Evolutionary conservation across 2,888 invertebrate species (phyloP).

Genomic region (Drosophila kanekoi): DNA sequence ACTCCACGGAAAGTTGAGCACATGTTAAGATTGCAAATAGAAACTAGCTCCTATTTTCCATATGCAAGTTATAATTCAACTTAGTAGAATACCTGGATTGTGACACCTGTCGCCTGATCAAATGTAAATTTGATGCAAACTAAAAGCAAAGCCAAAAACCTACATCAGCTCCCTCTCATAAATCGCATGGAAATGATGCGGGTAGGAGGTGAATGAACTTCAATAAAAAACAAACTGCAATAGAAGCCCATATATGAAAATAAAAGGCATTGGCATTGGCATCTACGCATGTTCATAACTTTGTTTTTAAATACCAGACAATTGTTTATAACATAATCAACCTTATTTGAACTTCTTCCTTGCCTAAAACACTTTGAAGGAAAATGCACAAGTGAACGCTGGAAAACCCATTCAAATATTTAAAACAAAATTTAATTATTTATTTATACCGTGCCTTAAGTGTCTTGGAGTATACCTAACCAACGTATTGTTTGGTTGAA

Average conservation of each 20-base stretch:
- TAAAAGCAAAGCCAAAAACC: slow-evolving; percentile 19
- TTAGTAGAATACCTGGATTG: slow-evolving; percentile 4
- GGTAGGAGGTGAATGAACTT: background rate
- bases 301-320: too few species aligned
- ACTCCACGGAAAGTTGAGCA: slow-evolving; percentile 14
- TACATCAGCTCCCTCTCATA: slow-evolving; percentile 39
- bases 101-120: slow-evolving; percentile 42
- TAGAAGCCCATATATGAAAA: slow-evolving; percentile 48
- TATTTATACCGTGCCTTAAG: background rate
- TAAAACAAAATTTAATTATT: slow-evolving; percentile 1
- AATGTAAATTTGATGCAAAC: slow-evolving; percentile 43
- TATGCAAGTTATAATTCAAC: slow-evolving; percentile 4
- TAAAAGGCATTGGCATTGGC: background rate
- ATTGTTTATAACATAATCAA: too few species aligned
- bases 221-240: too few species aligned
- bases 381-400: background rate
- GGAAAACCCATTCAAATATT: slow-evolving; percentile 4
- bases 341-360: background rate
- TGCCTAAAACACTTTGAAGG: background rate
- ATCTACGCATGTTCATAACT: too few species aligned
- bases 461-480: slow-evolving; percentile 2
- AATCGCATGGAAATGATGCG: slow-evolving; percentile 20
- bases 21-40: slow-evolving; percentile 9
- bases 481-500: slow-evolving; percentile 1
- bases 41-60: slow-evolving; percentile 17